phyloP scores from a whole-genome alignment of 1,140 invertebrate genomes.

The Lithobius niger region DNA sequence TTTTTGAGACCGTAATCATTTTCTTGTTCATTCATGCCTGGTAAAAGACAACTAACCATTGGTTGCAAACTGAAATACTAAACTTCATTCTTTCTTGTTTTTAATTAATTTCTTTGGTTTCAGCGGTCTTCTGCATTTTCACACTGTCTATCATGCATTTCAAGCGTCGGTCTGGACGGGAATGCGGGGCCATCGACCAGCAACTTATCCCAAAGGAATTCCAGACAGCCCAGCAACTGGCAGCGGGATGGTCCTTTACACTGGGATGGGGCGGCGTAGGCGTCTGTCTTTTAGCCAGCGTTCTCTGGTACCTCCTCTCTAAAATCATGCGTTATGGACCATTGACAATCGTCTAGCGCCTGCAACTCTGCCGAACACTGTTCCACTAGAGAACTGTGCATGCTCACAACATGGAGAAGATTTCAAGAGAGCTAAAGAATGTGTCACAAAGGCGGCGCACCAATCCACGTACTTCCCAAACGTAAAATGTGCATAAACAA shows the following conservation, averaged over 20 bases:
- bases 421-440: too few relatives aligned
- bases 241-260: slow-evolving; percentile 64
- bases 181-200: slow-evolving; percentile 27
- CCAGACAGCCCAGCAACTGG: slow-evolving; percentile 53
- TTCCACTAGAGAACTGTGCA: too few relatives aligned
- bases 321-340: slow-evolving; percentile 82
- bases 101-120: slow-evolving; percentile 32
- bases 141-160: slow-evolving; percentile 79
- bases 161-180: slow-evolving; percentile 55
- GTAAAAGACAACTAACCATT: too few relatives aligned
- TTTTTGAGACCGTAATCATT: too few relatives aligned
- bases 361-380: too few relatives aligned
- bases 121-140: slow-evolving; percentile 75
- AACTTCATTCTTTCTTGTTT: too few relatives aligned
- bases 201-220: slow-evolving; percentile 23
- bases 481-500: too few relatives aligned
- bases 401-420: too few relatives aligned
- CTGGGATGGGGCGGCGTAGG: slow-evolving; percentile 68
- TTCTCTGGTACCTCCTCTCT: slow-evolving; percentile 71
- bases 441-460: too few relatives aligned
- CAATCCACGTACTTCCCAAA: too few relatives aligned
- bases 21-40: too few relatives aligned
- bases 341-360: slow-evolving; percentile 32
- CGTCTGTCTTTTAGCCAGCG: slow-evolving; percentile 55
- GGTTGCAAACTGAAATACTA: too few relatives aligned